phyloP scores from a whole-genome alignment of 2,888 invertebrate genomes.

The Silvanus unidentatus region DNA sequence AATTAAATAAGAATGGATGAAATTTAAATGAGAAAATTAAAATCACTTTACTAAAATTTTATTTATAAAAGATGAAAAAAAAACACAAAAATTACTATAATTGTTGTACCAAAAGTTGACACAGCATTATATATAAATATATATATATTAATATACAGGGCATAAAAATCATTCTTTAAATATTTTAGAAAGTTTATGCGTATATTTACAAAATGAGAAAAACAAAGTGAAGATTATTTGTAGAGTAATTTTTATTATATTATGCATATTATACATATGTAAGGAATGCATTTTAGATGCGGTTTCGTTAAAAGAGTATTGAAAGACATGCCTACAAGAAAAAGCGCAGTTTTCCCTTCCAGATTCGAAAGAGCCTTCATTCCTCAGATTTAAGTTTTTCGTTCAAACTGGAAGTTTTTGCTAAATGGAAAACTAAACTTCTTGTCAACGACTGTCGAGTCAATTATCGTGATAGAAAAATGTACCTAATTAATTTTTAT shows the following conservation, averaged over 20 bases:
- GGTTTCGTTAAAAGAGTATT: too few relatives aligned
- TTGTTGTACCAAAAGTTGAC: conserved; percentile 27
- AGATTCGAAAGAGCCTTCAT: too few relatives aligned
- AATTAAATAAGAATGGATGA: not conserved
- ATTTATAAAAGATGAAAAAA: conserved; percentile 10
- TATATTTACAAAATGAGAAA: conserved; percentile 18
- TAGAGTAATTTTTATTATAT: conserved; percentile 26
- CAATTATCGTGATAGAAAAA: too few relatives aligned
- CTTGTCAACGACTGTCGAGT: too few relatives aligned
- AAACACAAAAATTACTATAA: conserved; percentile 15
- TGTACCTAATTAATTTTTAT: too few relatives aligned
- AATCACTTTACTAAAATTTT: not conserved
- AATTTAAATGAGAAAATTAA: not conserved
- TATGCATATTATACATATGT: conserved; percentile 11
- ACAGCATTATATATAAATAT: conserved; percentile 16
- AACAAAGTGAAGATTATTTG: conserved; percentile 10
- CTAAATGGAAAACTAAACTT: too few relatives aligned
- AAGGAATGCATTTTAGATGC: not conserved
- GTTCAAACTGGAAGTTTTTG: too few relatives aligned
- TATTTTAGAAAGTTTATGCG: conserved; percentile 26
- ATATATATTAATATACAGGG: conserved; percentile 23
- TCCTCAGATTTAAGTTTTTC: too few relatives aligned
- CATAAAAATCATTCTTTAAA: conserved; percentile 22
- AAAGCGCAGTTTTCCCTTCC: too few relatives aligned
- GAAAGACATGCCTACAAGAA: too few relatives aligned